Evolutionary conservation across 2,797 vertebrate species (phyloP).

Genomic region (Sebastes goodei): DNA sequence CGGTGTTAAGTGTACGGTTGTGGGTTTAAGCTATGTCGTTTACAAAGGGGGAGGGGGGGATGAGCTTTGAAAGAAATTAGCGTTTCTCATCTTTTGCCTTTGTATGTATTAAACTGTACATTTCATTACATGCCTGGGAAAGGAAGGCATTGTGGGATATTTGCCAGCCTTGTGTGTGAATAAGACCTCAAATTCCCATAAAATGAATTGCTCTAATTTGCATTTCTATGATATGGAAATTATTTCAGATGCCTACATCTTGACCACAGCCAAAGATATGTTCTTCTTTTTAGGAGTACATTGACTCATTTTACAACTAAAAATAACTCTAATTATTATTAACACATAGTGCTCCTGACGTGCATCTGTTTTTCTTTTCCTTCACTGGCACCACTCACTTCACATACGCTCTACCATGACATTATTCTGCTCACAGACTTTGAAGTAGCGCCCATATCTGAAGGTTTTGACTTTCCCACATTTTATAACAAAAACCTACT

Average conservation of each 20-base stretch:
- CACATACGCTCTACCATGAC: conserved; percentile 43
- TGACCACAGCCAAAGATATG: neutral
- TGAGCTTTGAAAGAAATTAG: conserved; percentile 24
- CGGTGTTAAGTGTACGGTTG: conserved; percentile 18
- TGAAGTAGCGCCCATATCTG: conserved; percentile 54
- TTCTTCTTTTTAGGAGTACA: neutral
- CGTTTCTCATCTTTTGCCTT: conserved; percentile 15
- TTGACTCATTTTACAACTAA: conserved; percentile 12
- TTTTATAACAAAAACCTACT: conserved; percentile 66
- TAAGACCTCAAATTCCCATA: neutral
- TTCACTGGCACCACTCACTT: conserved; percentile 34
- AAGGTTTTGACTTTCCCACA: conserved; percentile 76
- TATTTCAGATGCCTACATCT: neutral
- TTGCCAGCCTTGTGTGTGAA: neutral
- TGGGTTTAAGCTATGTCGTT: conserved; percentile 9
- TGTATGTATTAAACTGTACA: conserved; percentile 4
- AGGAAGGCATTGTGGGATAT: neutral
- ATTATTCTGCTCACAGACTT: conserved; percentile 48
- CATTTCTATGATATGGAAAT: neutral
- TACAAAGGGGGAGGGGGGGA: neutral
- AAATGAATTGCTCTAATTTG: neutral
- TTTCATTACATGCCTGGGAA: conserved; percentile 8
- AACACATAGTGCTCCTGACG: neutral
- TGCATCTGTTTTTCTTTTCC: conserved; percentile 34
- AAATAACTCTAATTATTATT: neutral